Percentiles rank a stretch among this genome's conserved stretches.
Evolutionary conservation across 1,140 invertebrate species (phyloP).

Genomic region (Octopus bimaculoides): DNA sequence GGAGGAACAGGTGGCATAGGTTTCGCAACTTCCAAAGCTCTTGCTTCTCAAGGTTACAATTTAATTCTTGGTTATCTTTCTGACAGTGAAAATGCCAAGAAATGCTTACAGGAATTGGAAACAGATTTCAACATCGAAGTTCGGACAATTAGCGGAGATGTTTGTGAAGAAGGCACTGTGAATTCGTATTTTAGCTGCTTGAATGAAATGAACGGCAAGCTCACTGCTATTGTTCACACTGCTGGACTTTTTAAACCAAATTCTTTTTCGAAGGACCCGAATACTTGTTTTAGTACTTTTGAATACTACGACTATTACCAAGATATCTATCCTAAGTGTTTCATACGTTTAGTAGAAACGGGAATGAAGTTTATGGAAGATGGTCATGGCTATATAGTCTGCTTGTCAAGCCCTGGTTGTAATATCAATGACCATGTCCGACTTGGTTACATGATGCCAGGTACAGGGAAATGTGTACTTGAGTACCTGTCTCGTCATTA

Average conservation of each 20-base stretch:
- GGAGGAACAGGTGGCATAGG: slow-evolving; percentile 9
- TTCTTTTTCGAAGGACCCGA: neutral
- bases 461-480: neutral
- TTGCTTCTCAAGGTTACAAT: neutral
- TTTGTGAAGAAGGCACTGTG: neutral
- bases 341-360: slow-evolving; percentile 1
- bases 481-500: slow-evolving; percentile 15
- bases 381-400: neutral
- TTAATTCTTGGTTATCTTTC: slow-evolving; percentile 1
- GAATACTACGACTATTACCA: slow-evolving; percentile 3
- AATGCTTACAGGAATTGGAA: neutral
- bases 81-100: neutral
- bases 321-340: slow-evolving; percentile 11
- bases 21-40: neutral
- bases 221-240: slow-evolving; percentile 1
- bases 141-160: neutral
- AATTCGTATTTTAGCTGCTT: neutral
- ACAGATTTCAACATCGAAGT: neutral
- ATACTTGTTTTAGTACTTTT: neutral
- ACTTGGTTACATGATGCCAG: slow-evolving; percentile 7
- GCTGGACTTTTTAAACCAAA: neutral
- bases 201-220: neutral
- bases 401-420: neutral
- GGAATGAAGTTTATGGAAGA: slow-evolving; percentile 3
- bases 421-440: neutral